phyloP scores from a whole-genome alignment of 2,888 invertebrate genomes.

The Entomobrya proxima region DNA sequence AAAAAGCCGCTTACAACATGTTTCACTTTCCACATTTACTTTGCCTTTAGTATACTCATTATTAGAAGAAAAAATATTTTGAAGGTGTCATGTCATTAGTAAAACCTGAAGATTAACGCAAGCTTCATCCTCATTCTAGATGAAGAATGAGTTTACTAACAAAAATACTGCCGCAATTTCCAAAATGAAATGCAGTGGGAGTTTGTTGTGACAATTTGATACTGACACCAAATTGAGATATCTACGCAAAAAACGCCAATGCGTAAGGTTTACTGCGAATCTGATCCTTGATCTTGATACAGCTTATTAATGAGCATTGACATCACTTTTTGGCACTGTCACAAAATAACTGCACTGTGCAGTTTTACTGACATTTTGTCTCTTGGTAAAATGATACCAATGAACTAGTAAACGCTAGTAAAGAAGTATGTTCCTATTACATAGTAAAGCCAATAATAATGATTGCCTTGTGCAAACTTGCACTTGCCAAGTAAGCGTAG shows the following conservation, averaged over 20 bases:
- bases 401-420: neutral
- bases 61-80: neutral
- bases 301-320: conserved; percentile 8
- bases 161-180: neutral
- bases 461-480: neutral
- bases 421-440: neutral
- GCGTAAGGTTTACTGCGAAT: neutral
- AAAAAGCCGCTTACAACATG: no score
- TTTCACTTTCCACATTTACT: neutral
- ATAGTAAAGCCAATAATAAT: neutral
- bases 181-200: neutral
- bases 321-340: conserved; percentile 46
- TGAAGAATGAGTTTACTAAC: neutral
- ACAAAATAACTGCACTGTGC: conserved; percentile 44
- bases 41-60: neutral
- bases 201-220: conserved; percentile 9
- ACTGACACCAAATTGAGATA: neutral
- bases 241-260: neutral
- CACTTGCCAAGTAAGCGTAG: neutral
- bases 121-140: neutral
- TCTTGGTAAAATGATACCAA: neutral
- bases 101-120: neutral
- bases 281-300: conserved; percentile 22
- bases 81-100: conserved; percentile 19
- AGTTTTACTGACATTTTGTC: neutral